Conservation (phyloP, 2,797 vertebrate species). For the Platyrinchus mystaceus region DNA sequence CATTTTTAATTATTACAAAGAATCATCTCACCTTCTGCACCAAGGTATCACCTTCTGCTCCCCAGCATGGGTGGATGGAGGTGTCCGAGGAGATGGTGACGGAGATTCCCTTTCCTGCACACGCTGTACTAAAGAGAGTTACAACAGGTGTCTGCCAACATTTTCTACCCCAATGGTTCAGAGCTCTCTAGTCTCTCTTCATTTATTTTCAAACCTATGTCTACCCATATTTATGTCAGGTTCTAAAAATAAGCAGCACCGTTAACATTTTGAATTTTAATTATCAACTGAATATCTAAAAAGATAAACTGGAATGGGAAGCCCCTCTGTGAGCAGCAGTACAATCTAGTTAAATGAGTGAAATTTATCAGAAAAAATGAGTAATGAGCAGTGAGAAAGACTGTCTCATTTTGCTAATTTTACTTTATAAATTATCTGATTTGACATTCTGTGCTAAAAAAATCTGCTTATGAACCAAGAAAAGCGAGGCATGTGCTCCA, state of each 20-base stretch:
- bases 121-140: not conserved
- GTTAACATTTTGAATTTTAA: slow-evolving; percentile 50
- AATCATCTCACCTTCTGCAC: not conserved
- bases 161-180: not conserved
- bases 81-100: not conserved
- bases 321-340: slow-evolving; percentile 26
- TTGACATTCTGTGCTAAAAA: slow-evolving; percentile 48
- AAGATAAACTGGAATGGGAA: slow-evolving; percentile 47
- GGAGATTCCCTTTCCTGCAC: not conserved
- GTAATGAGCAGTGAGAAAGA: slow-evolving; percentile 49
- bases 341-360: slow-evolving; percentile 31
- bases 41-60: not conserved
- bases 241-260: slow-evolving; percentile 20
- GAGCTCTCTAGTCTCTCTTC: not conserved
- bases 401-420: slow-evolving; percentile 51
- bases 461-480: slow-evolving; percentile 44
- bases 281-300: slow-evolving; percentile 58
- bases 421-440: slow-evolving; percentile 62
- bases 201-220: not conserved
- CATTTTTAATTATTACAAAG: not conserved
- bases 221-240: not conserved
- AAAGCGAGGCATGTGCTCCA: not conserved
- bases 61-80: not conserved
- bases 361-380: slow-evolving; percentile 66
- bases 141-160: not conserved